phyloP scores from a whole-genome alignment of 2,888 invertebrate species.

The Loripinus fragilis region DNA sequence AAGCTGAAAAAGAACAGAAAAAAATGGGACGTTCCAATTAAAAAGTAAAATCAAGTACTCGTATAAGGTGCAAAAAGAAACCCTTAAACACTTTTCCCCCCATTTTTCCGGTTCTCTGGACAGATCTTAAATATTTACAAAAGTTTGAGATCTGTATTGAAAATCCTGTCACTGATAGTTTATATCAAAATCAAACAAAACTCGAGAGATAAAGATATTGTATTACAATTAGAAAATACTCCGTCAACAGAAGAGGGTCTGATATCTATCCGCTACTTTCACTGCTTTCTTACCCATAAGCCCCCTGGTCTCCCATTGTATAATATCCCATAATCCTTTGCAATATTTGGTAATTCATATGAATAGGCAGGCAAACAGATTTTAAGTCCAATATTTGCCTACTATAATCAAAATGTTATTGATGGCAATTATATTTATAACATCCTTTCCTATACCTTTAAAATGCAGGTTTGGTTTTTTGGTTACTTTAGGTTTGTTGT shows the following conservation, averaged over 20 bases:
- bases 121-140: slow-evolving; percentile 9
- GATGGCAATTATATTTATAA: slow-evolving; percentile 13
- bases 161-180: slow-evolving; percentile 16
- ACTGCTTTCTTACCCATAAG: slow-evolving; percentile 6
- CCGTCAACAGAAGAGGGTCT: not conserved
- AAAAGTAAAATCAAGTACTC: no score
- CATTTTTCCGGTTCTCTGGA: no score
- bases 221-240: slow-evolving; percentile 42
- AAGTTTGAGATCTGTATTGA: slow-evolving; percentile 1
- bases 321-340: not conserved
- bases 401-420: slow-evolving; percentile 20
- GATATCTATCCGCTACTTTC: slow-evolving; percentile 7
- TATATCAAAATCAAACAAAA: slow-evolving; percentile 46
- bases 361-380: slow-evolving; percentile 3
- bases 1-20: no score
- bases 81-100: no score
- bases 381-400: not conserved
- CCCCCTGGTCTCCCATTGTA: not conserved
- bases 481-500: no score
- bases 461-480: no score
- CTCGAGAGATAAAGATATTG: slow-evolving; percentile 40
- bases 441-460: not conserved
- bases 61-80: no score
- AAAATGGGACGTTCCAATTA: no score
- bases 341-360: not conserved